Conservation (phyloP, 1,140 invertebrate genomes). For the Tetranychus cinnabarinus region DNA sequence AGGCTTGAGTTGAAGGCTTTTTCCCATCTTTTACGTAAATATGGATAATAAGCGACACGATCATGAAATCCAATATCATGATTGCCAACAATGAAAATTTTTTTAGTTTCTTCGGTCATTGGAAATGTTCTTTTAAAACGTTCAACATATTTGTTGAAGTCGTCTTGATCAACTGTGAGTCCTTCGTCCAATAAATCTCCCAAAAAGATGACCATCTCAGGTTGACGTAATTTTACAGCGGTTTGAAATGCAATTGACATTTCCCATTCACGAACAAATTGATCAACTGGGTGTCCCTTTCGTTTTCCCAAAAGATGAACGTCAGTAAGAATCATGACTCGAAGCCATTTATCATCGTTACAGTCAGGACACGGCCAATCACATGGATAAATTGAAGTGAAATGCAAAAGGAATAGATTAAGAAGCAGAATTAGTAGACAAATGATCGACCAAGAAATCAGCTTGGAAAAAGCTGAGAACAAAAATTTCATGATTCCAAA, state of each 20-base stretch:
- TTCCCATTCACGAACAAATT: conserved; percentile 84
- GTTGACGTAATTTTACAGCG: conserved; percentile 49
- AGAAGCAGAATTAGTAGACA: too few species aligned
- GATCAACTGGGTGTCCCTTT: conserved; percentile 88
- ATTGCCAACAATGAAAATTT: conserved; percentile 69
- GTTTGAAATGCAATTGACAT: conserved; percentile 85
- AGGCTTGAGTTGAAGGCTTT: conserved; percentile 42
- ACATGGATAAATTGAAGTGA: neutral
- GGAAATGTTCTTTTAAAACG: conserved; percentile 56
- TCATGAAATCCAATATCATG: conserved; percentile 93
- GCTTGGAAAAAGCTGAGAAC: too few species aligned
- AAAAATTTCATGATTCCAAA: too few species aligned
- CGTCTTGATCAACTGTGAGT: conserved; percentile 46
- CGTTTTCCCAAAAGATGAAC: conserved; percentile 66
- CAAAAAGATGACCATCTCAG: conserved; percentile 36
- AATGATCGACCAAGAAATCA: too few species aligned
- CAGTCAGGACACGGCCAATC: neutral
- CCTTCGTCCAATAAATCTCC: conserved; percentile 96
- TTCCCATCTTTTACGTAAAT: conserved; percentile 47
- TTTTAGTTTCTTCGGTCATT: conserved; percentile 35
- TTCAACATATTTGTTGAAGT: conserved; percentile 47
- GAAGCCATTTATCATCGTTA: conserved; percentile 17
- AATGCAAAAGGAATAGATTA: too few species aligned
- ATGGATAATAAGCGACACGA: conserved; percentile 5
- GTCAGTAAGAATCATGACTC: conserved; percentile 67